phyloP scores from a whole-genome alignment of 2,888 invertebrate genomes.

The Lithophane ornitopus region DNA sequence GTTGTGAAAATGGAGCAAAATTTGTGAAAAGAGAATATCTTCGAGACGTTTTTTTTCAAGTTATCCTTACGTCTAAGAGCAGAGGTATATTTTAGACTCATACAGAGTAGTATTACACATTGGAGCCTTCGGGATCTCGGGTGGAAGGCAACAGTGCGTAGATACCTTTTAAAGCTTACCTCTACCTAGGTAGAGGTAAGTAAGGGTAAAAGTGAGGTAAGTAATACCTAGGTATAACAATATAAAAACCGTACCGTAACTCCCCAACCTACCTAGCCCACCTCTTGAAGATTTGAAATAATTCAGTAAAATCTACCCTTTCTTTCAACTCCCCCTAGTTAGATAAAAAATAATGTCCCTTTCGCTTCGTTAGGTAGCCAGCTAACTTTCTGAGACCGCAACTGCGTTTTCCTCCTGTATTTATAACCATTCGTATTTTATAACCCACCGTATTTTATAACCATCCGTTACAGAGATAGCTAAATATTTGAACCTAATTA shows the following conservation, averaged over 20 bases:
- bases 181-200: too few species aligned
- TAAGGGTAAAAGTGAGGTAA: too few species aligned
- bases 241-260: background rate
- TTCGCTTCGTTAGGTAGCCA: conserved; percentile 43
- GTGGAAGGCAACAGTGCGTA: background rate
- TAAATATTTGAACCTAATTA: conserved; percentile 65
- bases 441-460: conserved; percentile 46
- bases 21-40: background rate
- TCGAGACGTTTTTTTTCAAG: background rate
- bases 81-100: background rate
- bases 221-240: too few species aligned
- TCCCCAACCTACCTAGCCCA: background rate
- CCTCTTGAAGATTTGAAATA: conserved; percentile 44
- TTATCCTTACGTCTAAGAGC: background rate
- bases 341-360: conserved; percentile 58
- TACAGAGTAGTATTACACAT: background rate
- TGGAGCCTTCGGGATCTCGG: background rate
- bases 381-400: conserved; percentile 53
- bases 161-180: background rate
- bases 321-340: conserved; percentile 39
- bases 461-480: conserved; percentile 31
- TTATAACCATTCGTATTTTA: conserved; percentile 37
- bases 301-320: conserved; percentile 51
- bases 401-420: conserved; percentile 41
- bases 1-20: background rate